phyloP scores from a whole-genome alignment of 2,888 invertebrate genomes.

The Hydrotaea cyrtoneurina region DNA sequence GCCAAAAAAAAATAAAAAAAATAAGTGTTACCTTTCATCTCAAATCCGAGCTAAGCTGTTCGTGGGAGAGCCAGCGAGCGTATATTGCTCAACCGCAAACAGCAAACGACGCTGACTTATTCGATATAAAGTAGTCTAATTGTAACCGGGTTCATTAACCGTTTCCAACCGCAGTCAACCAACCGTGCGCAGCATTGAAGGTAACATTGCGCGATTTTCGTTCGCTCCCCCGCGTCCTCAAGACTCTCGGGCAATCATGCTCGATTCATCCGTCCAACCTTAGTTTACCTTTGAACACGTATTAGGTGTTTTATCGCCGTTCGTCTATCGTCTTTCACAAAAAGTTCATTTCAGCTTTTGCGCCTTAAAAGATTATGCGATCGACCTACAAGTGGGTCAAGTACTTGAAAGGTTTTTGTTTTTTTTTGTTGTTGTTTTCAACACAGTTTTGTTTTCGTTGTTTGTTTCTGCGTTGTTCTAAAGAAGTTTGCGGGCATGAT shows the following conservation, averaged over 20 bases:
- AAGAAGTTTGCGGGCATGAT: not conserved
- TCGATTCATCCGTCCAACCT: conserved; percentile 11
- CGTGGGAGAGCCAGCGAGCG: not conserved
- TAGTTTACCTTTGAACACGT: conserved; percentile 59
- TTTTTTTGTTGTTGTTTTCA: not conserved
- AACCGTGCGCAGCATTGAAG: not conserved
- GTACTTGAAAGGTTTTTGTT: conserved; percentile 63
- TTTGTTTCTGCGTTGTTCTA: not conserved
- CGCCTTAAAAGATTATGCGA: conserved; percentile 53
- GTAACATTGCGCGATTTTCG: not conserved
- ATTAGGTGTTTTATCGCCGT: conserved; percentile 49
- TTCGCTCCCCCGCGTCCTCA: not conserved
- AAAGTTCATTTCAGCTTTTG: conserved; percentile 20
- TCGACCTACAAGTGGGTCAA: conserved; percentile 65
- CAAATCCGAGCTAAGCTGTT: conserved; percentile 14
- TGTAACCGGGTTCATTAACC: conserved; percentile 68
- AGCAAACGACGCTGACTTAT: not conserved
- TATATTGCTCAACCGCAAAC: conserved; percentile 1
- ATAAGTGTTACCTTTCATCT: conserved; percentile 28
- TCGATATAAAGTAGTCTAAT: conserved; percentile 50
- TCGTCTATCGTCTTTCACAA: not conserved
- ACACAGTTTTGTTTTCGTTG: not conserved
- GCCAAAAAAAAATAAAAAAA: not conserved
- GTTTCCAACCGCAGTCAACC: conserved; percentile 58
- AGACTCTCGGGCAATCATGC: not conserved